Conservation (phyloP, 2,888 invertebrate genomes). For the Carabus problematicus region DNA sequence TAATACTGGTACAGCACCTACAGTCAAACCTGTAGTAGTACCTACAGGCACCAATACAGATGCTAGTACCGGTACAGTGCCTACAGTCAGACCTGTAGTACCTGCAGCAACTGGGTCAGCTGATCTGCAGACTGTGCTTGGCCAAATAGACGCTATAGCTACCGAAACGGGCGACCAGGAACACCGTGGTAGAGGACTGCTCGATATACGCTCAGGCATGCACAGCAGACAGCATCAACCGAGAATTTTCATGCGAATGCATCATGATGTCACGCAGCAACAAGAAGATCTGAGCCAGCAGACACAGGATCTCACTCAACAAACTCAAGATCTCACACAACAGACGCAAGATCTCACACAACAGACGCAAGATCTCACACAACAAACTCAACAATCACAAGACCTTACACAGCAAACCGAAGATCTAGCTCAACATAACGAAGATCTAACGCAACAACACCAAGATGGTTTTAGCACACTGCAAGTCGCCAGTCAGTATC, state of each 20-base stretch:
- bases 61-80: neutral
- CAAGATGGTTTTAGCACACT: slow-evolving; percentile 37
- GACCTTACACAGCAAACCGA: slow-evolving; percentile 24
- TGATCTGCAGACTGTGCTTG: no score
- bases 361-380: slow-evolving; percentile 24
- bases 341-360: slow-evolving; percentile 43
- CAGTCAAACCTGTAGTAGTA: no score
- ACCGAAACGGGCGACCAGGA: no score
- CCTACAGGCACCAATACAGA: no score
- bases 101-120: slow-evolving; percentile 20
- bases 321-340: slow-evolving; percentile 46
- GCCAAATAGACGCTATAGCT: no score
- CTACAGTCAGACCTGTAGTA: slow-evolving; percentile 3
- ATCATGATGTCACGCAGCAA: neutral
- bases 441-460: slow-evolving; percentile 47
- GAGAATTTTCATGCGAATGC: no score
- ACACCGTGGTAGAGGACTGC: no score
- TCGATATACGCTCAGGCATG: no score
- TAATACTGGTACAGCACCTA: neutral
- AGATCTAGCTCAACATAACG: slow-evolving; percentile 23
- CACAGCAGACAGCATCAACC: no score
- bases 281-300: neutral
- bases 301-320: slow-evolving; percentile 50
- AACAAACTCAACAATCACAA: slow-evolving; percentile 35
- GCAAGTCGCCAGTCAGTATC: slow-evolving; percentile 34